A percentile compares a stretch with the other conserved stretches of the same genome.
Evolutionary conservation across 1,140 invertebrate species (phyloP).

Genomic region (Pseudomyrmex sp.): DNA sequence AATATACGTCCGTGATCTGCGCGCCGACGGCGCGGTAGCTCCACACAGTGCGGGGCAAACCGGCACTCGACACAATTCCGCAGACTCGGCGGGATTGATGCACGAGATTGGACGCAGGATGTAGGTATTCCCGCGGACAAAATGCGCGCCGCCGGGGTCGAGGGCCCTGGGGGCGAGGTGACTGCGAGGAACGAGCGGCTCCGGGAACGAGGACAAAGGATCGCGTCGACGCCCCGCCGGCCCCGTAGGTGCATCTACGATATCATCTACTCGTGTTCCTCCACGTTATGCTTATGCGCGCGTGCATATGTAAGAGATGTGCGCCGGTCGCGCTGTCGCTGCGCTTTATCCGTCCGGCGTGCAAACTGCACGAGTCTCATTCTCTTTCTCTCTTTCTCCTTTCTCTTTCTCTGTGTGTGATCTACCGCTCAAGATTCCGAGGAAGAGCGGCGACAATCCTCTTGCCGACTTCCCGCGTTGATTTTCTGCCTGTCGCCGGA

Average conservation of each 20-base stretch:
- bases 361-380: constrained; percentile 63
- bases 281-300: constrained; percentile 82
- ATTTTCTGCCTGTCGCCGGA: background rate
- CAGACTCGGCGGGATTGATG: constrained; percentile 67
- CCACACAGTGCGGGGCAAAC: constrained; percentile 6
- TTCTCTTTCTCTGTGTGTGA: constrained; percentile 47
- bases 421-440: constrained; percentile 64
- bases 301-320: constrained; percentile 76
- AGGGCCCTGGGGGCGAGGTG: constrained; percentile 50
- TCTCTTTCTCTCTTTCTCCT: too few species aligned
- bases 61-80: constrained; percentile 60
- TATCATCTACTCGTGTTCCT: constrained; percentile 84
- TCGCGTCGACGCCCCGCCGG: constrained; percentile 80
- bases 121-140: constrained; percentile 65
- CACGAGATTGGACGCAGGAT: constrained; percentile 65
- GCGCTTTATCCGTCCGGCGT: constrained; percentile 59
- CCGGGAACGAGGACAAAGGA: constrained; percentile 79
- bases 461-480: constrained; percentile 7
- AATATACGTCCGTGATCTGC: background rate
- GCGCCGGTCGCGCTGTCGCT: constrained; percentile 41
- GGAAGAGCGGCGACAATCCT: constrained; percentile 13
- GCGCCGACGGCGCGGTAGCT: constrained; percentile 48
- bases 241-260: constrained; percentile 81
- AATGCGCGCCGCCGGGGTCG: constrained; percentile 65
- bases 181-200: constrained; percentile 62